Evolutionary conservation across 2,888 invertebrate species (phyloP), one percentile per base, ranked within the genome.

Genomic region (Macrosiphum euphorbiae): DNA sequence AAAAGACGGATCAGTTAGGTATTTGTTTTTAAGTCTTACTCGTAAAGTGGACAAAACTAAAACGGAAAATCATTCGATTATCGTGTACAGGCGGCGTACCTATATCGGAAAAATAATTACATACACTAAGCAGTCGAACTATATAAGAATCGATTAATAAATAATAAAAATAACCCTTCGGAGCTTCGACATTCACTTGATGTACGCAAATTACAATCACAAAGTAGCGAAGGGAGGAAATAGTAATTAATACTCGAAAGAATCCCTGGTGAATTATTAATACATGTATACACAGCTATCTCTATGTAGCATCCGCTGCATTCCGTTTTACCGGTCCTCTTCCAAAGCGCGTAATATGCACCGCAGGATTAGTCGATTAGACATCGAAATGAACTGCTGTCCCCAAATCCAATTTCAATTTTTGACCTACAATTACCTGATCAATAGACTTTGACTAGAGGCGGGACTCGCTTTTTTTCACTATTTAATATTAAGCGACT

Each of bases 361-460:
- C 47, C 24, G 11, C 47, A 44, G n/a, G 61, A 90, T 90, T 47
- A 90, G 61, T 61, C 61, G 44, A 90, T 90, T 90, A 47, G n/a
- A 47, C 44, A 61, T 47, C 61, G 47, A 67, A 67, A 90, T 90
- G n/a, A 90, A 67, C 44, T 47, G 35, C 50, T 90, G 78, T 90
- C 35, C 35, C 11, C 50, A 50, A 90, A 78, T 90, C 35, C 78
- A 50, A 90, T 90, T 78, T 90, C 50, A 47, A 78, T 78, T 90
- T 90, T 78, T 90, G 67, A 90, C 67, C 90, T 90, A 67, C 90
- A 50, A 90, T 90, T 78, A 78, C 50, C 35, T 90, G 50, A 90
- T 90, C 78, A 90, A 78, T 90, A 90, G 44, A 90, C 24, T 61
- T 67, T 20, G 28, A 47, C 47, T 61, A 47, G 20, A 78, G 47